phyloP scores from a whole-genome alignment of 2,888 invertebrate species.

The Acleris holmiana region DNA sequence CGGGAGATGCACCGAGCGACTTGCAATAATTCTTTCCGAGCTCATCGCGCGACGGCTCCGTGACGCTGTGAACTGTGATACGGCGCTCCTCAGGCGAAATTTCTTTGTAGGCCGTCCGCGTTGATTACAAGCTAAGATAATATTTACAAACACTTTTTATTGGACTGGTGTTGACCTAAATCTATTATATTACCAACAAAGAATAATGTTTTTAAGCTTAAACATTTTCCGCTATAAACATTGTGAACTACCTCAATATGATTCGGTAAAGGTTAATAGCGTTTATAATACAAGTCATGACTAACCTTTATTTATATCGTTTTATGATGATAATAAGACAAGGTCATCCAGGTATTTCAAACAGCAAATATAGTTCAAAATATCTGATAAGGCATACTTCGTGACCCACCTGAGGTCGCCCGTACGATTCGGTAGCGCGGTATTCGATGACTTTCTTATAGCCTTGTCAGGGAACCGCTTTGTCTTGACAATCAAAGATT shows the following conservation, averaged over 20 bases:
- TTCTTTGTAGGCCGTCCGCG: constrained; percentile 56
- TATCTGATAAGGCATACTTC: constrained; percentile 72
- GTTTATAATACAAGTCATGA: constrained; percentile 8
- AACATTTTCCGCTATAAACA: constrained; percentile 1
- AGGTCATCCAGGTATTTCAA: constrained; percentile 67
- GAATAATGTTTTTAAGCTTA: constrained; percentile 40
- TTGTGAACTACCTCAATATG: constrained; percentile 5
- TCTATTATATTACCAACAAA: constrained; percentile 65
- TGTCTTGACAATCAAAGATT: constrained; percentile 33
- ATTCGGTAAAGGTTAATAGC: constrained; percentile 31
- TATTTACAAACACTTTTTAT: constrained; percentile 54
- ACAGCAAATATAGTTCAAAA: constrained; percentile 68
- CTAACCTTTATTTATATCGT: constrained; percentile 28
- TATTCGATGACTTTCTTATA: constrained; percentile 60
- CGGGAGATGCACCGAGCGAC: constrained; percentile 77
- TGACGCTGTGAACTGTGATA: constrained; percentile 70
- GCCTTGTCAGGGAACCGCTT: constrained; percentile 52
- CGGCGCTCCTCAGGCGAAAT: constrained; percentile 62
- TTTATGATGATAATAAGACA: constrained; percentile 46
- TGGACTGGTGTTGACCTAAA: constrained; percentile 62
- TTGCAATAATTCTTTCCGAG: constrained; percentile 76
- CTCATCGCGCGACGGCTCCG: constrained; percentile 68
- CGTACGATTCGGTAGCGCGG: constrained; percentile 27
- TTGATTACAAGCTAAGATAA: constrained; percentile 65
- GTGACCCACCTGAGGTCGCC: constrained; percentile 71